Conservation (phyloP, 2,113 vertebrate species). For the Vulpes vulpes region DNA sequence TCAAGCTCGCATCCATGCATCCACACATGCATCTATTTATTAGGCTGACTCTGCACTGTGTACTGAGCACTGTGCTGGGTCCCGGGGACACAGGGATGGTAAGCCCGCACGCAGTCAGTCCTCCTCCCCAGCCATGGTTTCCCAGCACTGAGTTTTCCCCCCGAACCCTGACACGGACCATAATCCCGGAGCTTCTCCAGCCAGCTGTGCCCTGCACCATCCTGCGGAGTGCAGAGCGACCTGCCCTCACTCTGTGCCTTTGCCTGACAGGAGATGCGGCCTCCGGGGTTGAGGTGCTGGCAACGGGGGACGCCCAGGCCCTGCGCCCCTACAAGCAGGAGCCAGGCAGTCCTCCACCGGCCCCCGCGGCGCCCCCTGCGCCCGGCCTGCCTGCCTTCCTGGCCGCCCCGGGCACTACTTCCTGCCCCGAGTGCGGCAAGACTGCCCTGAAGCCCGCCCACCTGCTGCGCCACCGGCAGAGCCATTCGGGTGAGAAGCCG, state of each 20-base stretch:
- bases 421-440: slow-evolving; percentile 83
- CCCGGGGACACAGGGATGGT: neutral
- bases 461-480: slow-evolving; percentile 79
- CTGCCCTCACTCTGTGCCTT: neutral
- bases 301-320: neutral
- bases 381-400: slow-evolving; percentile 52
- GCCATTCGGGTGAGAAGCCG: slow-evolving; percentile 80
- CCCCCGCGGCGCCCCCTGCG: neutral
- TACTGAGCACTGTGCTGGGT: neutral
- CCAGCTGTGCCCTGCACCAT: no score
- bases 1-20: neutral
- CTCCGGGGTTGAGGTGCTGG: neutral
- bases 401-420: neutral
- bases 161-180: rapidly evolving
- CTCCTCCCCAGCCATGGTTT: no score
- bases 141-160: neutral
- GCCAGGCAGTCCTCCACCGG: slow-evolving; percentile 55
- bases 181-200: neutral
- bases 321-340: slow-evolving; percentile 76
- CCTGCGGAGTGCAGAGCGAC: rapidly evolving
- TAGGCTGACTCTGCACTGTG: neutral
- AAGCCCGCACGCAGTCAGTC: neutral
- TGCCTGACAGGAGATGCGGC: neutral
- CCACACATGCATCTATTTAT: neutral
- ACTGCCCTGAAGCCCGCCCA: slow-evolving; percentile 70